Evolutionary conservation across 2,888 invertebrate species (phyloP).

Genomic region (Drosophila mimetica): DNA sequence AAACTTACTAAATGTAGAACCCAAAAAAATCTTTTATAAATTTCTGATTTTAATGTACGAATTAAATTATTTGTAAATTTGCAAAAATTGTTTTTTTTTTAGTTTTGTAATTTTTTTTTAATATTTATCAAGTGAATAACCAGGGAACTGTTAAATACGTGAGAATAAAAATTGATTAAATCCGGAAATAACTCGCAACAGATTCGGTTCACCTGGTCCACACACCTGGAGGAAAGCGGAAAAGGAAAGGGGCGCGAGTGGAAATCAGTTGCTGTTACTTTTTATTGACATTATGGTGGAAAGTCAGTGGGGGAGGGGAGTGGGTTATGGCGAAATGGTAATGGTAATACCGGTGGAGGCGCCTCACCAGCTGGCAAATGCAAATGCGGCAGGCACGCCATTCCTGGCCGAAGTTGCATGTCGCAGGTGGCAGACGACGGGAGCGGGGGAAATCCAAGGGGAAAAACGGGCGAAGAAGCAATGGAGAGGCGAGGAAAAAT

Average conservation of each 20-base stretch:
- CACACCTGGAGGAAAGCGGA: not conserved
- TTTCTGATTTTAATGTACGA: no score
- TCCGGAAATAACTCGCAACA: not conserved
- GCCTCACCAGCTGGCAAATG: constrained; percentile 17
- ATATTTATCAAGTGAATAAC: no score
- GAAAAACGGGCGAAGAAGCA: constrained; percentile 11
- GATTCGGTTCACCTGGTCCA: not conserved
- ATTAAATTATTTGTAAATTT: no score
- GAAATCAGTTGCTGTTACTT: constrained; percentile 40
- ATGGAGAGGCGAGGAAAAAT: no score
- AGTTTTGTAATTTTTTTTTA: no score
- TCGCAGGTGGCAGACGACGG: constrained; percentile 31
- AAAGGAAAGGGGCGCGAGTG: not conserved
- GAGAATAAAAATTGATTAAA: no score
- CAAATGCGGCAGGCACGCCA: constrained; percentile 34
- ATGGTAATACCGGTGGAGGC: not conserved
- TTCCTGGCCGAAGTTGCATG: constrained; percentile 22
- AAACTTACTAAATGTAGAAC: no score
- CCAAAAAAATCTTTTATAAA: no score
- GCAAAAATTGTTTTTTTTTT: no score
- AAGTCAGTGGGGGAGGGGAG: not conserved
- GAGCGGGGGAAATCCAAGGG: not conserved
- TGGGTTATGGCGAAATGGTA: not conserved
- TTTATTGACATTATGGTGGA: constrained; percentile 46
- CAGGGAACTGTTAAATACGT: no score